These are phyloP conservation scores for Pollicipes pollicipes DNA, from an alignment of 1,140 invertebrate genomes.

Conservation along the genomic window DNA sequence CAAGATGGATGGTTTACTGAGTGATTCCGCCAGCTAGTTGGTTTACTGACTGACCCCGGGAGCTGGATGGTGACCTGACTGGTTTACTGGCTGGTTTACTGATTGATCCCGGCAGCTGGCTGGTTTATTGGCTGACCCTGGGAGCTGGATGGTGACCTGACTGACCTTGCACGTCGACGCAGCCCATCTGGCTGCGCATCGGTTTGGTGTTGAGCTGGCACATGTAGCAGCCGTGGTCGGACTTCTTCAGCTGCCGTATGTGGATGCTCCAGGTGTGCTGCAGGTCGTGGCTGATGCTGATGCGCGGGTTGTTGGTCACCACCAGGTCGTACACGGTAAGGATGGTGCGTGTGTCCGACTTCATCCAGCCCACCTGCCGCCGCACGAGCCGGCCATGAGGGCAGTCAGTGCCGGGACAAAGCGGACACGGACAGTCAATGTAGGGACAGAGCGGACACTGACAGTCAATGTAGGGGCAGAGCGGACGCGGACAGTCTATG, in stretches of 20 bases:
- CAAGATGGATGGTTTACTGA: no score
- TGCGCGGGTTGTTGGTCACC: constrained; percentile 17
- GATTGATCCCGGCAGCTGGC: no score
- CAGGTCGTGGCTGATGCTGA: constrained; percentile 18
- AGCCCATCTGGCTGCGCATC: constrained; percentile 12
- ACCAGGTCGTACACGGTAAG: constrained; percentile 15
- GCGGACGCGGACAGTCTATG: no score
- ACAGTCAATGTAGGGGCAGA: no score
- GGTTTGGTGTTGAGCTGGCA: constrained; percentile 19
- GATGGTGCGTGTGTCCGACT: constrained; percentile 12
- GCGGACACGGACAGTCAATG: constrained; percentile 12
- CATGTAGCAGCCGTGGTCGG: constrained; percentile 17
- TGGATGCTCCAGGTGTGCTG: constrained; percentile 17
- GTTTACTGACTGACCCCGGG: no score
- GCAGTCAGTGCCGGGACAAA: constrained; percentile 12
- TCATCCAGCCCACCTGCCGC: constrained; percentile 4
- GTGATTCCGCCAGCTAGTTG: no score
- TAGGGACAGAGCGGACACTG: constrained; percentile 1
- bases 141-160: no score
- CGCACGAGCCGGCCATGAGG: no score
- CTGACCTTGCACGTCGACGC: constrained; percentile 16
- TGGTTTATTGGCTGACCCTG: no score
- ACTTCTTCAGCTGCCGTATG: constrained; percentile 13
- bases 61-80: no score
- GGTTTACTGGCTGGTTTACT: no score